phyloP scores from a whole-genome alignment of 2,888 invertebrate species.

The Chaetogeoica ovagalla region DNA sequence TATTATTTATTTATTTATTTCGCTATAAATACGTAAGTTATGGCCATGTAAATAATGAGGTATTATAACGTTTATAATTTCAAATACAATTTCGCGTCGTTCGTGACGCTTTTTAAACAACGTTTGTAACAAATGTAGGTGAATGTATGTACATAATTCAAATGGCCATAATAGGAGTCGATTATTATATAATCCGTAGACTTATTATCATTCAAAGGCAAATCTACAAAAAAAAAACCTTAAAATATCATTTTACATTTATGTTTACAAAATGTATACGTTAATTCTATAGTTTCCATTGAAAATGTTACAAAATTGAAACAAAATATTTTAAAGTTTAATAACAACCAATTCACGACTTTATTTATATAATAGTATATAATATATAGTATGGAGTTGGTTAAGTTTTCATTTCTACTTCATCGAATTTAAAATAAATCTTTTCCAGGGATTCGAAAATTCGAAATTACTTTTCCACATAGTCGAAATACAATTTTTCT shows the following conservation, averaged over 20 bases:
- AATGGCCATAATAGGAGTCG: no score
- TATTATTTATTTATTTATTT: background rate
- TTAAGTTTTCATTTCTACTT: no score
- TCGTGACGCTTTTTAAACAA: background rate
- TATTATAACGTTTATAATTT: background rate
- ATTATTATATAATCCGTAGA: background rate
- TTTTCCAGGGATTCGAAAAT: no score
- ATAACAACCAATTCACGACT: no score
- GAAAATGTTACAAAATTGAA: no score
- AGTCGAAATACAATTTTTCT: background rate
- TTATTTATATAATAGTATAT: no score
- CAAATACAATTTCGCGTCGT: background rate
- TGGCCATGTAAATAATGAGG: background rate
- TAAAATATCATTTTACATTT: background rate
- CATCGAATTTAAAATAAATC: no score
- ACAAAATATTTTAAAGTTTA: no score
- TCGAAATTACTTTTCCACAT: background rate
- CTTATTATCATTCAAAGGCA: no score
- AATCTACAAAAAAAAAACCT: no score
- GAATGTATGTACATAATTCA: background rate
- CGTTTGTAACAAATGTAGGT: background rate
- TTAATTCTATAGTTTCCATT: no score
- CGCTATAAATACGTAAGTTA: background rate
- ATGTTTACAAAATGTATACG: background rate
- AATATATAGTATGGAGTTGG: no score